These are phyloP conservation scores for Mustela nigripes DNA, from an alignment of 2,113 vertebrate genomes.

Conservation along the genomic window DNA sequence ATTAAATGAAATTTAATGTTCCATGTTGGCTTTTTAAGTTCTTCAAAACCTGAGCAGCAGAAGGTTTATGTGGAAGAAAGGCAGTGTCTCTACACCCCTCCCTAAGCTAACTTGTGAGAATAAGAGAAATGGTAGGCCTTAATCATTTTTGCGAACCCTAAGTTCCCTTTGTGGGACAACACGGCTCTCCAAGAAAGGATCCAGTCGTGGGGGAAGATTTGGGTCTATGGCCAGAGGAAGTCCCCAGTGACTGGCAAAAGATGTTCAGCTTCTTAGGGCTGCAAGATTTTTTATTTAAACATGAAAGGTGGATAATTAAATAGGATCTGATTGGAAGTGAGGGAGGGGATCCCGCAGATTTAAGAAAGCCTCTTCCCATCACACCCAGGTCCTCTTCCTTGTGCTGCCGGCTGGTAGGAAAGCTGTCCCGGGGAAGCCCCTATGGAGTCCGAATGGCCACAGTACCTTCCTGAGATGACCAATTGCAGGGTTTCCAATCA, in stretches of 20 bases:
- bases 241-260: constrained; percentile 52
- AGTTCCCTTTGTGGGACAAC: constrained; percentile 60
- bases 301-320: constrained; percentile 9
- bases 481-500: background rate
- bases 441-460: background rate
- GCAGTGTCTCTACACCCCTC: background rate
- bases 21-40: constrained; percentile 60
- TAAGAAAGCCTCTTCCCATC: background rate
- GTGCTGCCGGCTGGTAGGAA: background rate
- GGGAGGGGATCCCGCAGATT: background rate
- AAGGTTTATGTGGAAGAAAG: constrained; percentile 44
- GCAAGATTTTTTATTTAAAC: constrained; percentile 1
- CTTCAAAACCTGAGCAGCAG: constrained; percentile 60
- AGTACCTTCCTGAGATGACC: background rate
- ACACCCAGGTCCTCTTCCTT: background rate
- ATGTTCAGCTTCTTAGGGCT: constrained; percentile 59
- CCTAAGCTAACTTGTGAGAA: constrained; percentile 16
- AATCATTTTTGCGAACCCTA: constrained; percentile 63
- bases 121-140: constrained; percentile 49
- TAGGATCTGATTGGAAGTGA: constrained; percentile 11
- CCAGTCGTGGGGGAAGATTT: background rate
- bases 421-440: background rate
- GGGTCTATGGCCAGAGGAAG: constrained; percentile 49
- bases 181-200: constrained; percentile 47
- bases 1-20: constrained; percentile 32